Conservation (phyloP, 1,140 invertebrate genomes). For the Drosophila nigrodunni region DNA sequence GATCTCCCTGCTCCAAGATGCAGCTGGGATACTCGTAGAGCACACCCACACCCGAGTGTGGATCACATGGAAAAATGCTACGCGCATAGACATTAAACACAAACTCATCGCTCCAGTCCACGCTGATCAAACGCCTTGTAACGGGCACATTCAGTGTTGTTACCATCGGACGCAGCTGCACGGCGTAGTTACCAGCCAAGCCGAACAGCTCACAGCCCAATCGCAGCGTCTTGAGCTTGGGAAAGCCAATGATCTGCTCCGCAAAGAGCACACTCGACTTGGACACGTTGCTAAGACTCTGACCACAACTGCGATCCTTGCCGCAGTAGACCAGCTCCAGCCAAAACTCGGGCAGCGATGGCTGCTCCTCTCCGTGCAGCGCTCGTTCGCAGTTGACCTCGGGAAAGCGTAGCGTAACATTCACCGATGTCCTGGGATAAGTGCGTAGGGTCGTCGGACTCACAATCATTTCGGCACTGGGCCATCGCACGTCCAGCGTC, state of each 20-base stretch:
- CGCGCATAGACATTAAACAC: constrained; percentile 92
- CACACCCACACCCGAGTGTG: constrained; percentile 88
- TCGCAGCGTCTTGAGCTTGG: constrained; percentile 87
- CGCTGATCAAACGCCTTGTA: constrained; percentile 87
- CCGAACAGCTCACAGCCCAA: constrained; percentile 92
- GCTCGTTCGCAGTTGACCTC: constrained; percentile 87
- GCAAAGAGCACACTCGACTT: constrained; percentile 87
- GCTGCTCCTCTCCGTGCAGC: constrained; percentile 85
- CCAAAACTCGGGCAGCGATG: constrained; percentile 88
- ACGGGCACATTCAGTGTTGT: constrained; percentile 86
- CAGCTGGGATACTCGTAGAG: constrained; percentile 93
- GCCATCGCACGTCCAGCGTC: constrained; percentile 90
- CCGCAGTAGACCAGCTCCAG: constrained; percentile 92
- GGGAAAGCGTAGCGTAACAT: constrained; percentile 89
- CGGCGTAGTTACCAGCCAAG: constrained; percentile 90
- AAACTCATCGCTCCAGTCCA: constrained; percentile 92
- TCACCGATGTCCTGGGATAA: constrained; percentile 90
- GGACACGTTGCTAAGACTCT: constrained; percentile 47
- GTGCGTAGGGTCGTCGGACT: constrained; percentile 90
- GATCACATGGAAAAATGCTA: constrained; percentile 92
- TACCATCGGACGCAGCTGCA: constrained; percentile 87
- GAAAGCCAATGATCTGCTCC: constrained; percentile 90
- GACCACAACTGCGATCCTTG: constrained; percentile 85
- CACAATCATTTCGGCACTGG: constrained; percentile 88
- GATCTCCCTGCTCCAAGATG: constrained; percentile 89